phyloP scores from a whole-genome alignment of 64 coral and sea anemone genomes.

The Exaiptasia diaphana region DNA sequence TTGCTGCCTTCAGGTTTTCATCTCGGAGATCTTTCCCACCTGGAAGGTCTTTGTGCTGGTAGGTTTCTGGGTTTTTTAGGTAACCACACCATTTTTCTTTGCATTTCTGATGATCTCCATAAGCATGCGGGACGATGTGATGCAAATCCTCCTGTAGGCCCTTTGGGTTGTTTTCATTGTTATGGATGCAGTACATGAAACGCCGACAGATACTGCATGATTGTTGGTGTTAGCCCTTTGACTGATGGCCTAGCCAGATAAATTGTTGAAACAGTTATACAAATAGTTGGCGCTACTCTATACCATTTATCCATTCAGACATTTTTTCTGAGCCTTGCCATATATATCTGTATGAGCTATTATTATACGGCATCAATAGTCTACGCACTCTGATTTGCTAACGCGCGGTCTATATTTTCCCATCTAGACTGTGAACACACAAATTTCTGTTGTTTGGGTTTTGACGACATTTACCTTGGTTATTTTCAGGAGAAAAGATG shows the following conservation, averaged over 20 bases:
- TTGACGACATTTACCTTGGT: too few species aligned
- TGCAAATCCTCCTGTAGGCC: not conserved
- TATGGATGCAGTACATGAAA: conserved; percentile 5
- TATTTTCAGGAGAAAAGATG: too few species aligned
- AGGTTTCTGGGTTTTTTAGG: conserved; percentile 4
- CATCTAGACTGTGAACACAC: too few species aligned
- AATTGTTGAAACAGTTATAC: not conserved
- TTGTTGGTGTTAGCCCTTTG: conserved; percentile 12
- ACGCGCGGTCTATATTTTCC: too few species aligned
- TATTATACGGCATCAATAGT: too few species aligned
- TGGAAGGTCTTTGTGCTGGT: conserved; percentile 19
- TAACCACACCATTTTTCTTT: conserved; percentile 35
- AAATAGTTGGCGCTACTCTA: too few species aligned
- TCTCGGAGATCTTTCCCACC: not conserved
- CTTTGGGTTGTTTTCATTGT: not conserved
- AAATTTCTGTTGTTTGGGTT: too few species aligned
- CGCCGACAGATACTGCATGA: conserved; percentile 18
- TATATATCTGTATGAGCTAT: too few species aligned
- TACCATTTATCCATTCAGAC: too few species aligned
- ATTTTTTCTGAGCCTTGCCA: too few species aligned
- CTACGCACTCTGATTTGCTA: too few species aligned
- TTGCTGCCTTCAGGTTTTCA: not conserved
- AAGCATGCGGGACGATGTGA: not conserved
- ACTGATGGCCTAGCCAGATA: conserved; percentile 18
- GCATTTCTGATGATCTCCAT: conserved; percentile 42